phyloP scores from a whole-genome alignment of 2,113 vertebrate genomes.

The Stegastes partitus region DNA sequence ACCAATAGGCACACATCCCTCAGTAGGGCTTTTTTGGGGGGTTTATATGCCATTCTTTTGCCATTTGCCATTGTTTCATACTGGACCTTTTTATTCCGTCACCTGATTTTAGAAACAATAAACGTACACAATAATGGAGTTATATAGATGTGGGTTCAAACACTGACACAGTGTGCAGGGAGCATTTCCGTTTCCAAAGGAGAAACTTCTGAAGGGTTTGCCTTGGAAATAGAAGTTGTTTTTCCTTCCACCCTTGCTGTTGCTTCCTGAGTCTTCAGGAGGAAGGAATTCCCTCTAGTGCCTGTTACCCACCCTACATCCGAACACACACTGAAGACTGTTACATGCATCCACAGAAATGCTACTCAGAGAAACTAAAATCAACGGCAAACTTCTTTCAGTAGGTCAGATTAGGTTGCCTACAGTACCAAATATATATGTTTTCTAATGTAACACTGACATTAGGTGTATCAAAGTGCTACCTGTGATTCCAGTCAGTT shows the following conservation, averaged over 20 bases:
- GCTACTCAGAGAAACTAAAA: neutral
- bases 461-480: neutral
- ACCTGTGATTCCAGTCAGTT: neutral
- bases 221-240: conserved; percentile 74
- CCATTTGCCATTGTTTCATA: conserved; percentile 16
- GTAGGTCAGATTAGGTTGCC: neutral
- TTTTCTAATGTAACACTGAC: neutral
- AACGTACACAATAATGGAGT: conserved; percentile 41
- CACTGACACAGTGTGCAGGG: conserved; percentile 27
- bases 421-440: neutral
- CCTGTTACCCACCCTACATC: conserved; percentile 61
- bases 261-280: conserved; percentile 73
- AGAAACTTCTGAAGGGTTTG: conserved; percentile 59
- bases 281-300: conserved; percentile 78
- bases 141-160: conserved; percentile 36
- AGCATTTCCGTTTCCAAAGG: conserved; percentile 62
- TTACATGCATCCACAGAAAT: conserved; percentile 1
- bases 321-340: conserved; percentile 28
- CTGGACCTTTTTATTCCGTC: neutral
- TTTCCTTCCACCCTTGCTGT: conserved; percentile 72
- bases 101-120: conserved; percentile 40
- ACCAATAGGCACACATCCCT: neutral
- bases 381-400: neutral
- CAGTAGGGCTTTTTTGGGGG: conserved; percentile 6
- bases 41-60: conserved; percentile 10